Evolutionary conservation across 2,113 vertebrate genomes (phyloP), one percentile per base, ranked within the genome.

Genomic region (Melanerpes aurifrons): DNA sequence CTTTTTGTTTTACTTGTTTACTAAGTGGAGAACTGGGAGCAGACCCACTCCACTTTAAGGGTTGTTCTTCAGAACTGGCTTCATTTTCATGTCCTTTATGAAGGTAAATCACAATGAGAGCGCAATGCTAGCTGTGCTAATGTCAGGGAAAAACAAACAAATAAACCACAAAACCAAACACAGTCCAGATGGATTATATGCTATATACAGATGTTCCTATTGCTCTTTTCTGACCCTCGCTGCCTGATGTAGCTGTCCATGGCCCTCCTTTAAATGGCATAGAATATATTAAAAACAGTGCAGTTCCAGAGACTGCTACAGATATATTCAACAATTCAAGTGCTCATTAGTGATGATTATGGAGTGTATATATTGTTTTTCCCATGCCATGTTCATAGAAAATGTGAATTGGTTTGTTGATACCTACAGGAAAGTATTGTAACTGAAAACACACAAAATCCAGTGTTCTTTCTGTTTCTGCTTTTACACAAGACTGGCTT

Each of bases 251-350:
- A 63, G 54, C 25, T 16, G 50, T 54, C 15, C 2, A 1, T 35
- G 31, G 8, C 32, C 6, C 10, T 7, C 22, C 22, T 67, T 57
- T 68, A 79, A 82, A 61, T 35, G 32, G 5, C 4, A 32, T 15
- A 64, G 68, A 69, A 26, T 56, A 45, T 53, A 11, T 20, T 64
- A 26, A 50, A 17, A 35, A 72, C 19, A 79, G 20, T 32, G 16
- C 28, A 63, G 29, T 21, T 84, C 61, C 32, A 54, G 18, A 70
- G 19, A 25, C 28, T 62, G 61, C 62, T 62, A 14, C 10, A 73
- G 17, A 50, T 74, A 32, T 0, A 0, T 9, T 6, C 31, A 70
- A 31, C 14, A 21, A 66, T 67, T 57, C 66, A 35, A 7, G 26
- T 89, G 9, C 16, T 81, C 28, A 48, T 86, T 73, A 83, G 29